Base-by-base conservation (phyloP, 2,797 vertebrate species). In the Amazona finschi region DNA sequence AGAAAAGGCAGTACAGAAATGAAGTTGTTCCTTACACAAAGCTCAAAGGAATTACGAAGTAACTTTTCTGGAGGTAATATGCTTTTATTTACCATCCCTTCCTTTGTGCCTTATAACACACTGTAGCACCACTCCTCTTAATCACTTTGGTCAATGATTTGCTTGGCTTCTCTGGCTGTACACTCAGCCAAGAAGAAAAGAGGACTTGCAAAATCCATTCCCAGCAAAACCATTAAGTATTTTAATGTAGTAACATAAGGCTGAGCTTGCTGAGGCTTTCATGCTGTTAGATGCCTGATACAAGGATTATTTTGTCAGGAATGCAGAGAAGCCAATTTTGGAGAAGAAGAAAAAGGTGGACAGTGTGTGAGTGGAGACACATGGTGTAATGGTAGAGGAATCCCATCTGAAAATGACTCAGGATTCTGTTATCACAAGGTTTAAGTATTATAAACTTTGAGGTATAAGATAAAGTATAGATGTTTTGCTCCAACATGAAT, bases 401-500 rank as follows among this genome's bases (percentile, higher is more conserved):
- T 86, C 69, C 33, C 67, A 96, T 58, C 74, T 80, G 71, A 78
- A 95, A 93, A 58, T 73, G 55, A 94, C 70, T 95, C 28, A 31
- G 44, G 73, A 83, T 84, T 93, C 69, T 91, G 70, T 96, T 96
- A 96, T 93, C 94, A 22, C 66, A 83, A 90, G 89, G 53, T 94
- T 93, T 94, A 91, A 94, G 89, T n/a, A 93, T 85, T 75, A 90
- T 86, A 93, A 96, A 81, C 71, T 75, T 89, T 21, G 60, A 93
- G 65, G 55, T 85, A 7, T 53, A 74, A 93, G 93, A 95, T 85
- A 84, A 94, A 93, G 85, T 80, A 71, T 7, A 87, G 85, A 96
- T 94, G 81, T 44, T 97, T 94, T 89, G 62, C 72, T 96, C 89
- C 73, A 90, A 76, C 78, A 94, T 90, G 96, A 96, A 97, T 96